These are phyloP conservation scores for Fundulus diaphanus DNA, from an alignment of 2,797 vertebrate genomes.

Conservation along the genomic window DNA sequence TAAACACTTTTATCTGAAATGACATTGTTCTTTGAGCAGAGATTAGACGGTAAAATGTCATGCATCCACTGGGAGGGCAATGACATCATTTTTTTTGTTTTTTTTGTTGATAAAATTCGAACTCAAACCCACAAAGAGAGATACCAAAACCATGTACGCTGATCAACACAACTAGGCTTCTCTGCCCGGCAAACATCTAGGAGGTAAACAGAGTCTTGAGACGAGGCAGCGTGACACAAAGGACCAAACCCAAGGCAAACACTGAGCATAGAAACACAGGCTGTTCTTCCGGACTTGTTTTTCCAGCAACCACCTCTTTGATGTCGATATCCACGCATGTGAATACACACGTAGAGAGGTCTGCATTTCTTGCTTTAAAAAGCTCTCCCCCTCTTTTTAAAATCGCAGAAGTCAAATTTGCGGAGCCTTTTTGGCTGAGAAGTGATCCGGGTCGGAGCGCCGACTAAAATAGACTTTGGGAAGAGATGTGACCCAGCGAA, in stretches of 20 bases:
- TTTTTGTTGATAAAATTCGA: background rate
- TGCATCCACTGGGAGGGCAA: background rate
- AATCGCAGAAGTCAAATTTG: conserved; percentile 4
- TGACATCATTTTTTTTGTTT: background rate
- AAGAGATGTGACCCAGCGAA: conserved; percentile 27
- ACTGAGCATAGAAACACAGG: background rate
- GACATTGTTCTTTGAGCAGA: background rate
- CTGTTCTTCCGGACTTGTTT: conserved; percentile 26
- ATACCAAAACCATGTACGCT: background rate
- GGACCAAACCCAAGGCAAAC: conserved; percentile 11
- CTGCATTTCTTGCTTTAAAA: conserved; percentile 9
- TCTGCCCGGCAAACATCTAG: background rate
- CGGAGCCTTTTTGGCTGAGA: conserved; percentile 13
- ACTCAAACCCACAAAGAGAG: background rate
- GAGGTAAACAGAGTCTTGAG: background rate
- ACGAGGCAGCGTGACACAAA: background rate
- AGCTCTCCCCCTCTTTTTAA: background rate
- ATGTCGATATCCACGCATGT: conserved; percentile 29
- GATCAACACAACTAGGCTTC: background rate
- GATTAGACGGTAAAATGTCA: conserved; percentile 1
- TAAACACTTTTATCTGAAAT: background rate
- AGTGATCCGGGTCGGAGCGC: background rate
- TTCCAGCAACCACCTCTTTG: conserved; percentile 23
- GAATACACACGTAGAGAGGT: conserved; percentile 5
- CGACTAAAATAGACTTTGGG: conserved; percentile 33